Evolutionary conservation across 2,797 vertebrate species (phyloP).

Genomic region (Diplodus sargus): DNA sequence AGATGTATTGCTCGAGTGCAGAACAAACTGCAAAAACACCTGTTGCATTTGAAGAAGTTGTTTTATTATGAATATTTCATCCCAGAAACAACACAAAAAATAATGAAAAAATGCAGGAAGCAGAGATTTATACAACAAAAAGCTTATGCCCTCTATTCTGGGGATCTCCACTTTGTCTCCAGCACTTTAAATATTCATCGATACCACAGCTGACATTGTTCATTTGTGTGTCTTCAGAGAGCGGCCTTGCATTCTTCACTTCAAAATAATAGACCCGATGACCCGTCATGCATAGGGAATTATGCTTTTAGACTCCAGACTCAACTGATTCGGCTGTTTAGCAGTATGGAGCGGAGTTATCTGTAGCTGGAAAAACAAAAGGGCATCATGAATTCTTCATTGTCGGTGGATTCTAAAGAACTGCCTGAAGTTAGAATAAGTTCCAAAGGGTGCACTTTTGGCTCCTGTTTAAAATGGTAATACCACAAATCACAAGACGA

Average conservation of each 20-base stretch:
- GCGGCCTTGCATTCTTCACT: constrained; percentile 55
- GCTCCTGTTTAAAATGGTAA: constrained; percentile 35
- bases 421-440: constrained; percentile 45
- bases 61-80: constrained; percentile 84
- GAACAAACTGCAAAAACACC: constrained; percentile 39
- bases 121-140: constrained; percentile 68
- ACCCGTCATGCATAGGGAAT: constrained; percentile 77
- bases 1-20: constrained; percentile 37
- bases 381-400: constrained; percentile 77
- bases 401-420: constrained; percentile 41
- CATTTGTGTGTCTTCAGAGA: constrained; percentile 62
- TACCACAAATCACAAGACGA: constrained; percentile 28
- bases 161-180: constrained; percentile 69
- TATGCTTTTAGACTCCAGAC: constrained; percentile 80
- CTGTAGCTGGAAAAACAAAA: constrained; percentile 52
- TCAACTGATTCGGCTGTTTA: constrained; percentile 61
- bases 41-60: constrained; percentile 58
- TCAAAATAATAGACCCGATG: constrained; percentile 75
- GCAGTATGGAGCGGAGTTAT: constrained; percentile 35
- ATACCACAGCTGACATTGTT: constrained; percentile 73
- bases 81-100: constrained; percentile 56
- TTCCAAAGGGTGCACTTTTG: constrained; percentile 39
- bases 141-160: constrained; percentile 50
- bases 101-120: constrained; percentile 39
- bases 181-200: constrained; percentile 84